Conservation (phyloP, 2,797 vertebrate genomes). For the Pangasius larnaudii region DNA sequence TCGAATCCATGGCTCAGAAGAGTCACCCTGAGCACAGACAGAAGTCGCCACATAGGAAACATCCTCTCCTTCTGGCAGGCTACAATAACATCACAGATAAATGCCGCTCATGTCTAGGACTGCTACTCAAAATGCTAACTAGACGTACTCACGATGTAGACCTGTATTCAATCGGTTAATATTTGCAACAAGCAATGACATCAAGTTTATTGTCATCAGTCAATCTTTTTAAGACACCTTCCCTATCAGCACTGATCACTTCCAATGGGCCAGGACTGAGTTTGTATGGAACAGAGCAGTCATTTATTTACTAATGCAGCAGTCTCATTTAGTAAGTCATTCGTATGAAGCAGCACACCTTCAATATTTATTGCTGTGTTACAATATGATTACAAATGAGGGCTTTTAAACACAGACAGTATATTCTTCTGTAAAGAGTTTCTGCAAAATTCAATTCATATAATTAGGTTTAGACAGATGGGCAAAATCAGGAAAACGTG, state of each 20-base stretch:
- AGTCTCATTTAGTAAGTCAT: constrained; percentile 67
- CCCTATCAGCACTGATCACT: constrained; percentile 35
- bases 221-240: constrained; percentile 32
- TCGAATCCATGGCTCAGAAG: constrained; percentile 25
- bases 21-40: constrained; percentile 16
- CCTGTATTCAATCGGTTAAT: neutral
- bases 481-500: neutral
- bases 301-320: constrained; percentile 70
- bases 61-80: constrained; percentile 24
- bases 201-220: constrained; percentile 16
- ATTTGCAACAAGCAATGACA: constrained; percentile 8
- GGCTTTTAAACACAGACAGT: constrained; percentile 14
- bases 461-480: constrained; percentile 12
- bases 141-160: neutral
- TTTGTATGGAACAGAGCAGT: constrained; percentile 43
- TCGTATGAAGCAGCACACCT: constrained; percentile 63
- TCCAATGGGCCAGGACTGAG: constrained; percentile 40
- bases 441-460: neutral
- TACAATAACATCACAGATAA: constrained; percentile 21
- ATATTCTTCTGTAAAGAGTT: constrained; percentile 8
- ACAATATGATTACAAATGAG: constrained; percentile 27
- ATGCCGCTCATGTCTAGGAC: neutral
- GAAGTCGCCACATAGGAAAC: constrained; percentile 19
- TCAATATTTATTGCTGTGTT: constrained; percentile 60
- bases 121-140: constrained; percentile 7